A percentile compares a stretch with the other conserved stretches of the same genome.
Evolutionary conservation across 37 sponge, comb jelly and placozoan species (phyloP).

Genomic region (Spongilla lacustris): DNA sequence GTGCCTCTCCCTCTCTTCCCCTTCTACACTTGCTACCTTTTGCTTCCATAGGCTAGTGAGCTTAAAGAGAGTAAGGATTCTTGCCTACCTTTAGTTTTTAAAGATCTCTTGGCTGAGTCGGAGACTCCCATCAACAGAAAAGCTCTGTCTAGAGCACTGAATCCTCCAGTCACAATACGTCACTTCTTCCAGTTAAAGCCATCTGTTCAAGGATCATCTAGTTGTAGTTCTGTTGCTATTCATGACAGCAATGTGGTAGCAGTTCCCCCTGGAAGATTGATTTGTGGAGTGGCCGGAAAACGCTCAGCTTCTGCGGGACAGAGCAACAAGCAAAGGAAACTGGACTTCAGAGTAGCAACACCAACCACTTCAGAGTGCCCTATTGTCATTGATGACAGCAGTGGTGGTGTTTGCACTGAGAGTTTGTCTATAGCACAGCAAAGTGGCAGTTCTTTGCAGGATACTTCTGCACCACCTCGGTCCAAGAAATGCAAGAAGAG

Average conservation of each 20-base stretch:
- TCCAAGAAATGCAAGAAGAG: neutral
- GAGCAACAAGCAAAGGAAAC: neutral
- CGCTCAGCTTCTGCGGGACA: neutral
- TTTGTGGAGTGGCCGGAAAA: neutral
- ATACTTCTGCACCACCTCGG: neutral
- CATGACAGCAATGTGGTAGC: neutral
- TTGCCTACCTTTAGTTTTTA: neutral
- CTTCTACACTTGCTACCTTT: neutral
- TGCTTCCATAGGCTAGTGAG: neutral
- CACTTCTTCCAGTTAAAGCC: conserved; percentile 18
- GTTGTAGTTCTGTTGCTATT: neutral
- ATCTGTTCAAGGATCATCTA: neutral
- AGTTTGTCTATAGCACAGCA: neutral
- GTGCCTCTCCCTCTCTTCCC: neutral
- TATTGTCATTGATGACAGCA: neutral
- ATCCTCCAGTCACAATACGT: conserved; percentile 30
- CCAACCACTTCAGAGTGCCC: neutral
- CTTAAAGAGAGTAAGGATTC: neutral
- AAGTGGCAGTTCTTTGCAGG: neutral
- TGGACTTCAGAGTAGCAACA: neutral
- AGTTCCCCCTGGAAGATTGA: neutral
- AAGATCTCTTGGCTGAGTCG: conserved; percentile 6
- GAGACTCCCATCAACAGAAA: conserved; percentile 27
- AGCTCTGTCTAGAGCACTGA: conserved; percentile 8
- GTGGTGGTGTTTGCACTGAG: neutral